Conservation (phyloP, 2,797 vertebrate genomes). For the Macropus fuliginosus region DNA sequence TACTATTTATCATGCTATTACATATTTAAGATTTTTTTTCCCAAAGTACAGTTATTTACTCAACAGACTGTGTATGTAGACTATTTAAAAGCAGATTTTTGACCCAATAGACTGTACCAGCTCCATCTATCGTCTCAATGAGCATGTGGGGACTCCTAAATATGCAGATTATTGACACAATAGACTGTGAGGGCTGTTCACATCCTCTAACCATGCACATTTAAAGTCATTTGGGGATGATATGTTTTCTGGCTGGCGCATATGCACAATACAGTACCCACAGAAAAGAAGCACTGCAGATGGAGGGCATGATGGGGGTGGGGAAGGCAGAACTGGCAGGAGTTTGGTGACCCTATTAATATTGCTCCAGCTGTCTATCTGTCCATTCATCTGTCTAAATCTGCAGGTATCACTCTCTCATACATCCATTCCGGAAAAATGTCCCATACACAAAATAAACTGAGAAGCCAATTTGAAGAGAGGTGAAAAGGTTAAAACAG, state of each 20-base stretch:
- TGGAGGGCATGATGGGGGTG: not conserved
- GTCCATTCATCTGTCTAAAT: not conserved
- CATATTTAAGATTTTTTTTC: conserved; percentile 80
- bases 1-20: conserved; percentile 79
- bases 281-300: not conserved
- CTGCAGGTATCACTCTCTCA: not conserved
- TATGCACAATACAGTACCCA: not conserved
- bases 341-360: not conserved
- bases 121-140: conserved; percentile 77
- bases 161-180: conserved; percentile 79
- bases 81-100: conserved; percentile 81
- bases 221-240: conserved; percentile 27
- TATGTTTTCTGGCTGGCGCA: conserved; percentile 43
- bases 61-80: conserved; percentile 78
- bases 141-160: conserved; percentile 78
- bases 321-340: not conserved
- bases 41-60: conserved; percentile 80
- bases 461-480: not conserved
- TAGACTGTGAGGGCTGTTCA: conserved; percentile 27
- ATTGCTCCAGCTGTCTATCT: not conserved
- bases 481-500: not conserved
- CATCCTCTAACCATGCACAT: not conserved
- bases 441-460: not conserved
- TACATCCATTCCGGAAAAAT: not conserved
- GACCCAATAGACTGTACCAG: conserved; percentile 80